phyloP scores from a whole-genome alignment of 92 coral and sea anemone species.

The Zoanthus sansibaricus region DNA sequence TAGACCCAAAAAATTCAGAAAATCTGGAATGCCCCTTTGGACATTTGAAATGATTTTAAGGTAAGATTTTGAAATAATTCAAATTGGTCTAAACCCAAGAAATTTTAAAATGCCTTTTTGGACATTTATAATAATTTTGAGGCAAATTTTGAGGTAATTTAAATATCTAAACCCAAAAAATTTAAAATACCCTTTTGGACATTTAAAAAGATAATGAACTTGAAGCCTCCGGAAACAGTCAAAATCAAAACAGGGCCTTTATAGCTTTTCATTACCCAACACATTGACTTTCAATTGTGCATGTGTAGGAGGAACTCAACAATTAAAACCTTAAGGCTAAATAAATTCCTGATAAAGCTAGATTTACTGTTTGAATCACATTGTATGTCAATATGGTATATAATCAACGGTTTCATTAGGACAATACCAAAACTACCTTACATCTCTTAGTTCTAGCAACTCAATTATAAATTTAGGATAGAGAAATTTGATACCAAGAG shows the following conservation, averaged over 20 bases:
- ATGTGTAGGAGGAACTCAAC: background rate
- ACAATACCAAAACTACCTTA: too few relatives aligned
- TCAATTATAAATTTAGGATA: background rate
- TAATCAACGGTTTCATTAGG: too few relatives aligned
- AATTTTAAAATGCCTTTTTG: too few relatives aligned
- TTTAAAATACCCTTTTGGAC: background rate
- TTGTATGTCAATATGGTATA: too few relatives aligned
- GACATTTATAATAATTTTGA: too few relatives aligned
- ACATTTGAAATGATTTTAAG: background rate
- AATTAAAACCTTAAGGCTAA: background rate
- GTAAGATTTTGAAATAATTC: too few relatives aligned
- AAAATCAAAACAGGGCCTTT: background rate
- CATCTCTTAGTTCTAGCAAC: background rate
- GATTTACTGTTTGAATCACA: too few relatives aligned
- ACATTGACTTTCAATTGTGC: background rate
- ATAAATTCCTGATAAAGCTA: background rate
- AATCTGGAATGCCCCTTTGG: background rate
- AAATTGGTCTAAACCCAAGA: too few relatives aligned
- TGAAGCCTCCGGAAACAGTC: background rate
- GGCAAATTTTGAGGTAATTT: too few relatives aligned
- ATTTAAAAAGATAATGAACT: background rate
- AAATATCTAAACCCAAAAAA: too few relatives aligned
- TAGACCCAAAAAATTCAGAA: too few relatives aligned
- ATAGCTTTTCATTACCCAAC: background rate
- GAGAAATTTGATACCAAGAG: background rate